Percentiles rank a stretch among this genome's conserved stretches.
phyloP scores from a whole-genome alignment of 1,140 invertebrate genomes.

The Araneus ventricosus region DNA sequence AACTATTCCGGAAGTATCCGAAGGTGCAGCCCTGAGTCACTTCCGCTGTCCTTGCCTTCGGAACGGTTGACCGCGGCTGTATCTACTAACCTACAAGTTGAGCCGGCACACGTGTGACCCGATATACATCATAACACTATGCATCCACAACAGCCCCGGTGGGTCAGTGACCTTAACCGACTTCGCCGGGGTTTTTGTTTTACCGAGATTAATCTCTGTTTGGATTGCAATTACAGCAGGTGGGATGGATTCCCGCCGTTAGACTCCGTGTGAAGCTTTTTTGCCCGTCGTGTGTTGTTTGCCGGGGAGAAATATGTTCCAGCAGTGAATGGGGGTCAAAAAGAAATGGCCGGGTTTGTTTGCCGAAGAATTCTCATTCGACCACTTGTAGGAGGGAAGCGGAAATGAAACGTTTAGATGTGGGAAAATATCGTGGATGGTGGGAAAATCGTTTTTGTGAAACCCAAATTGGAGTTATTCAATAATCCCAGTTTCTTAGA shows the following conservation, averaged over 20 bases:
- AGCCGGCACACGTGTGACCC: slow-evolving; percentile 53
- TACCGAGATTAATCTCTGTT: background rate
- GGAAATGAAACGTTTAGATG: background rate
- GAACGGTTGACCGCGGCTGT: slow-evolving; percentile 68
- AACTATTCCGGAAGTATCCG: slow-evolving; percentile 55
- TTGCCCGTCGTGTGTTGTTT: too few relatives aligned
- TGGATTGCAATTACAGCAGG: background rate
- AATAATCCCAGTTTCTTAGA: too few relatives aligned
- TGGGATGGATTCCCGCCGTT: background rate
- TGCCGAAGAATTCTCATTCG: background rate
- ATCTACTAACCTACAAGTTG: slow-evolving; percentile 70
- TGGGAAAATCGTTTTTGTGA: too few relatives aligned
- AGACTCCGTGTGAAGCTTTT: background rate
- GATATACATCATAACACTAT: slow-evolving; percentile 3
- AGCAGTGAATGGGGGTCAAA: background rate
- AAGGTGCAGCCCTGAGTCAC: slow-evolving; percentile 60
- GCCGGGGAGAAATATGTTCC: background rate
- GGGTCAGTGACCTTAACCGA: slow-evolving; percentile 36
- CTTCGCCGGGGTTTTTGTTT: background rate
- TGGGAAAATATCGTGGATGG: background rate
- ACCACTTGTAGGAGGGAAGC: background rate
- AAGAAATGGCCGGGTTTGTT: background rate
- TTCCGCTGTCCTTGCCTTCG: slow-evolving; percentile 66
- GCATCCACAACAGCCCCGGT: background rate
- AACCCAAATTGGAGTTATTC: too few relatives aligned